Evolutionary conservation across 2,797 vertebrate genomes (phyloP), one percentile per base, ranked within the genome.

Genomic region (Agapornis canus): DNA sequence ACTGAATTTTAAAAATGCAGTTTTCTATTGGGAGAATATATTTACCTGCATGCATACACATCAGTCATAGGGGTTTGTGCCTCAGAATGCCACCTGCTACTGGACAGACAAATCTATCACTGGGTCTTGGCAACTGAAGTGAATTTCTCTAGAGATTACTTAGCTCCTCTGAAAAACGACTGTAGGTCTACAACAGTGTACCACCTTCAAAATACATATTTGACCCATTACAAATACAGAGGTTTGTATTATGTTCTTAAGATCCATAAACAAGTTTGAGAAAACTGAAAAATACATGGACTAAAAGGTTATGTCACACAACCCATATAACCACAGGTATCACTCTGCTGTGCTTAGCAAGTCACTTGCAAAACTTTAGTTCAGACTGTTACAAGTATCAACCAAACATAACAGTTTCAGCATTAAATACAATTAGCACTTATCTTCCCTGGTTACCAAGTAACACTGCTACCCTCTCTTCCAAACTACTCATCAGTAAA

Each of bases 381-480:
- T 94, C 48, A 77, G 16, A 87, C 52, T 47, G 89, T 40, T 93
- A 88, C 22, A 90, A 89, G 65, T 65, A 91, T 61, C 47, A 83
- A 86, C 29, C 52, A 92, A 56, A 52, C 21, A 4, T 75, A 92
- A 88, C 57, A 72, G 79, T 81, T 95, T 29, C 66, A 71, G 84
- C 57, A 91, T 90, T 76, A 91, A 86, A 69, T 68, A 32, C 57
- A 94, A 92, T 86, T 94, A 86, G 83, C 78, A 61, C 11, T 5
- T 69, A 81, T 89, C 69, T 72, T 83, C 57, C 72, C 54, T 17
- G 47, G 63, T 76, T 85, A 83, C 42, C 61, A 88, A 94, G 89
- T 35, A 80, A 47, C 32, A 73, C 18, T 77, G 37, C 60, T 73
- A 90, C n/a, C 22, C 48, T 83, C 70, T 64, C 78, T 66, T 90